Evolutionary conservation across 2,113 vertebrate genomes (phyloP).

Genomic region (Corythornis madagascariensis): DNA sequence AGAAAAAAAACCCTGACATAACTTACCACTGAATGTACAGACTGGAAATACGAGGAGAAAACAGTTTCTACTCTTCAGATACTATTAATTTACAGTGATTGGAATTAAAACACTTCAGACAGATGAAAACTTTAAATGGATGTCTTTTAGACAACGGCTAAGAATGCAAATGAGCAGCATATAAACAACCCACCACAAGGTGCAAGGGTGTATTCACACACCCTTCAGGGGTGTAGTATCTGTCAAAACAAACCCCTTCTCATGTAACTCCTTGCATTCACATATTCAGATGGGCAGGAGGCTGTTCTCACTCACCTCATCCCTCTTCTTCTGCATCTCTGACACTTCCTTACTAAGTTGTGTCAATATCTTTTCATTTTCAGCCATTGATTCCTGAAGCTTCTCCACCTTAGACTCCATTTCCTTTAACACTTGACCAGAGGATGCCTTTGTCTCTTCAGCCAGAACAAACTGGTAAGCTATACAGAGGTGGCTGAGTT

Average conservation of each 20-base stretch:
- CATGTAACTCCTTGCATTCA: not conserved
- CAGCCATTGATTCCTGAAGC: constrained; percentile 76
- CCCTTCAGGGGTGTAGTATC: not conserved
- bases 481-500: constrained; percentile 82
- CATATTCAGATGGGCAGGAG: accelerated
- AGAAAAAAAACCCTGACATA: not conserved
- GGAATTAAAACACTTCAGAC: not conserved
- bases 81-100: not conserved
- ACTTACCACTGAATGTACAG: not conserved
- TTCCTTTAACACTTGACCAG: constrained; percentile 78
- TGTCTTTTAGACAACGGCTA: not conserved
- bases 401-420: constrained; percentile 80
- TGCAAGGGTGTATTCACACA: not conserved
- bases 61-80: not conserved
- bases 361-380: constrained; percentile 80
- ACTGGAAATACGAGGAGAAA: not conserved
- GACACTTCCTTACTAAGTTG: constrained; percentile 82
- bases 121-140: not conserved
- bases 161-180: not conserved
- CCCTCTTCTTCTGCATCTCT: constrained; percentile 84
- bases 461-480: constrained; percentile 89
- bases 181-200: not conserved
- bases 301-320: constrained; percentile 72
- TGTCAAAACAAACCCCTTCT: not conserved
- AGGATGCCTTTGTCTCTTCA: constrained; percentile 84